Evolutionary conservation across 2,797 vertebrate species (phyloP).

Genomic region (Chelon labrosus): DNA sequence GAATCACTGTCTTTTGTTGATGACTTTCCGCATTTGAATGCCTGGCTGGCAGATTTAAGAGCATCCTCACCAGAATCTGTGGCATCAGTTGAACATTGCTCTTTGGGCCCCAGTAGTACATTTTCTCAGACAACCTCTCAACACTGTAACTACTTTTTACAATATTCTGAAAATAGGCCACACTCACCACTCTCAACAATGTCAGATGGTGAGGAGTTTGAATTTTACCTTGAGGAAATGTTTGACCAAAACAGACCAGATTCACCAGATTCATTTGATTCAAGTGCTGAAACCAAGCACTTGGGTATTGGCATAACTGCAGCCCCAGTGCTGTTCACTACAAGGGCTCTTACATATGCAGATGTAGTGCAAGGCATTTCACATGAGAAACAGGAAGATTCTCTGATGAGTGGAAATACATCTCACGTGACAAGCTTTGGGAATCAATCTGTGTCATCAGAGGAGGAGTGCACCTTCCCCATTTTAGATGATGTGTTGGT

Average conservation of each 20-base stretch:
- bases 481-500: not conserved
- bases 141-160: conserved; percentile 23
- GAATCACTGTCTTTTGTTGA: conserved; percentile 35
- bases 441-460: fast-evolving
- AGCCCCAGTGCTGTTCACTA: fast-evolving
- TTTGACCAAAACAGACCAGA: not conserved
- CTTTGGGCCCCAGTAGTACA: no score
- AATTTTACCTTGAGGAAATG: not conserved
- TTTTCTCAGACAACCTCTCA: not conserved
- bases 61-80: conserved; percentile 42
- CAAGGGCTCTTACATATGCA: conserved; percentile 27
- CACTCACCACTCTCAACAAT: conserved; percentile 2
- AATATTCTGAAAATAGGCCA: not conserved
- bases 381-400: not conserved
- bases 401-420: not conserved
- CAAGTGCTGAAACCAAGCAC: not conserved
- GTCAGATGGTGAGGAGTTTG: conserved; percentile 39
- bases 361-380: conserved; percentile 16
- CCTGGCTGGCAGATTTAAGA: conserved; percentile 38
- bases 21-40: not conserved
- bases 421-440: no score
- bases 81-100: not conserved
- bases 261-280: not conserved
- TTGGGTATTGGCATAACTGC: no score
- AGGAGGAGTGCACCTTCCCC: fast-evolving